Percentiles rank a stretch among this genome's conserved stretches.
phyloP scores from a whole-genome alignment of 2,797 vertebrate genomes.

The Sebastes iracundus region DNA sequence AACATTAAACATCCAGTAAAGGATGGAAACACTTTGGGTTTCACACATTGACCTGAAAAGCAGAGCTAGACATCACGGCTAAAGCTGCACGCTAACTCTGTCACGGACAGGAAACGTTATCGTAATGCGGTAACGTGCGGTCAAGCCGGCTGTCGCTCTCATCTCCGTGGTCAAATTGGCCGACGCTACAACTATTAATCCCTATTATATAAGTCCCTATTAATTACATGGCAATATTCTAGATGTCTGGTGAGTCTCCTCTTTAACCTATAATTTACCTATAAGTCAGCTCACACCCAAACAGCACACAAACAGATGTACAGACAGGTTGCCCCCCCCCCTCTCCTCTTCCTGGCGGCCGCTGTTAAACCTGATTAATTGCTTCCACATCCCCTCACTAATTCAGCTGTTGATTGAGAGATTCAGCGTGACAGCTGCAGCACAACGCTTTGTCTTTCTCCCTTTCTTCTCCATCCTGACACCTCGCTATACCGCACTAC shows the following conservation, averaged over 20 bases:
- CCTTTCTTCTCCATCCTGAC: slow-evolving; percentile 9
- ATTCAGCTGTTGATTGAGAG: slow-evolving; percentile 60
- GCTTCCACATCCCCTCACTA: slow-evolving; percentile 47
- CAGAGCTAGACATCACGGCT: too few relatives aligned
- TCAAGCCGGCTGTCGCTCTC: too few relatives aligned
- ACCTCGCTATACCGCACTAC: neutral
- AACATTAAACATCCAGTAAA: too few relatives aligned
- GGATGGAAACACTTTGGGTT: too few relatives aligned
- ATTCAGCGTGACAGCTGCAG: slow-evolving; percentile 53
- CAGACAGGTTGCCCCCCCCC: neutral
- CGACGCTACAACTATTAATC: too few relatives aligned
- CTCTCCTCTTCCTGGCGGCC: neutral
- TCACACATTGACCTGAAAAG: too few relatives aligned
- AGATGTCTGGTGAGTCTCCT: neutral
- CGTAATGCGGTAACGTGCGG: too few relatives aligned
- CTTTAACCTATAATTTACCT: neutral
- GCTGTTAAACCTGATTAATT: slow-evolving; percentile 62
- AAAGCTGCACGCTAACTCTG: too few relatives aligned
- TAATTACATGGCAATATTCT: neutral
- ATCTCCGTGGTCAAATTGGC: too few relatives aligned
- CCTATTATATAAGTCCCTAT: too few relatives aligned
- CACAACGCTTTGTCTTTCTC: neutral
- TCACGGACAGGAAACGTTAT: too few relatives aligned
- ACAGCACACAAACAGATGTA: slow-evolving; percentile 1
- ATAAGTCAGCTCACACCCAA: neutral